phyloP scores from a whole-genome alignment of 2,113 vertebrate species.

The Hemicordylus capensis region DNA sequence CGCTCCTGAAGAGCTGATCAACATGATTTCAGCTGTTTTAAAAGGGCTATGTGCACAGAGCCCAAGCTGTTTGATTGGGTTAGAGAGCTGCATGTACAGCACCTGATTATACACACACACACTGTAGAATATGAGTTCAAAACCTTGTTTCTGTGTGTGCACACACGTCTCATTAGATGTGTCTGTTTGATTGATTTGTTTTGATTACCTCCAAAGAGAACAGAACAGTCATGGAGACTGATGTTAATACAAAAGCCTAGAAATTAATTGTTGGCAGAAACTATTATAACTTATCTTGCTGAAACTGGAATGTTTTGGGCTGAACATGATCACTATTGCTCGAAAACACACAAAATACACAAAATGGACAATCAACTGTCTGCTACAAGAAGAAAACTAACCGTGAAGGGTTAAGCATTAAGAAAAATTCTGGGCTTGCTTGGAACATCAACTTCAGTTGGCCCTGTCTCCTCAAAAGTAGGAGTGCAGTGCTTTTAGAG shows the following conservation, averaged over 20 bases:
- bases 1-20: background rate
- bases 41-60: background rate
- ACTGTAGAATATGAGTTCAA: background rate
- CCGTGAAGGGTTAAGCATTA: too few species aligned
- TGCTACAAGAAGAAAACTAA: background rate
- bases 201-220: background rate
- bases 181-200: too few species aligned
- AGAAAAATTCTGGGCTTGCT: too few species aligned
- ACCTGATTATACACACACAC: background rate
- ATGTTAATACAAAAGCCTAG: background rate
- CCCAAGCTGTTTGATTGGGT: too few species aligned
- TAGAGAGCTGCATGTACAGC: background rate
- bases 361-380: background rate
- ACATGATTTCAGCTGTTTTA: background rate
- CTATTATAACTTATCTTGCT: constrained; percentile 59
- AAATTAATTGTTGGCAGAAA: constrained; percentile 22
- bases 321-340: constrained; percentile 67
- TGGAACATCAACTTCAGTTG: background rate
- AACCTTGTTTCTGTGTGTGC: background rate
- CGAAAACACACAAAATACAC: constrained; percentile 45
- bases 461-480: background rate
- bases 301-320: constrained; percentile 48
- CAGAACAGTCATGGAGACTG: background rate
- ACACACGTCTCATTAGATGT: too few species aligned
- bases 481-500: background rate